phyloP scores from a whole-genome alignment of 2,888 invertebrate genomes.

The Aspidiotus destructor region DNA sequence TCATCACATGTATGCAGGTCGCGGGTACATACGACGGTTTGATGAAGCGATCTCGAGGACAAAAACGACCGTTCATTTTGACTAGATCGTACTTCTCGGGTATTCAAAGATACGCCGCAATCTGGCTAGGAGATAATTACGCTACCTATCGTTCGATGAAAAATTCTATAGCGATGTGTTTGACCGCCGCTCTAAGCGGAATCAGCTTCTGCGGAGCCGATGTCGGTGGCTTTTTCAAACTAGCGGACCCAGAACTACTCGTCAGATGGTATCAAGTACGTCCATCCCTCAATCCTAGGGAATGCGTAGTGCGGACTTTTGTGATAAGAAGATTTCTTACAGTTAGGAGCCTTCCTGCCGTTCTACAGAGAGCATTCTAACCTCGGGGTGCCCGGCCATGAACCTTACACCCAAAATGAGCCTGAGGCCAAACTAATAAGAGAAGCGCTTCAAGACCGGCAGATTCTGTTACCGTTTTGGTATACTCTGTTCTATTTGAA shows the following conservation, averaged over 20 bases:
- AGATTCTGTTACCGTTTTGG: constrained; percentile 82
- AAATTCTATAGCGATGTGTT: constrained; percentile 81
- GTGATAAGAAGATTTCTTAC: too few relatives aligned
- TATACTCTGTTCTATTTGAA: constrained; percentile 87
- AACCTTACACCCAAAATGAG: constrained; percentile 85
- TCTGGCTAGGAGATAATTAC: constrained; percentile 97
- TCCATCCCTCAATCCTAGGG: not conserved
- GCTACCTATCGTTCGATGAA: constrained; percentile 91
- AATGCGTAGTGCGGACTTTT: too few relatives aligned
- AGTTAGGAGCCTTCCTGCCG: constrained; percentile 77
- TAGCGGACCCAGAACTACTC: constrained; percentile 83
- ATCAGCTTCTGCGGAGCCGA: constrained; percentile 91
- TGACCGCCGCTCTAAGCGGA: constrained; percentile 75
- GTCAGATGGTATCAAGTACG: constrained; percentile 87
- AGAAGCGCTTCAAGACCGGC: constrained; percentile 66
- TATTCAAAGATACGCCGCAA: constrained; percentile 76
- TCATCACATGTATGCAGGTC: not conserved
- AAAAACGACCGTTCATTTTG: constrained; percentile 80
- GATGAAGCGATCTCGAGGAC: constrained; percentile 48
- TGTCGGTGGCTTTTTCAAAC: constrained; percentile 95
- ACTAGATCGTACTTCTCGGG: constrained; percentile 86
- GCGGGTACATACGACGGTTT: constrained; percentile 55
- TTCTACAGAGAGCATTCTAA: constrained; percentile 96
- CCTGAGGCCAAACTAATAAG: constrained; percentile 60
- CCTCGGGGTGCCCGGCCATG: constrained; percentile 89